Evolutionary conservation across 2,113 vertebrate genomes (phyloP), one percentile per base, ranked within the genome.

Genomic region (Fulica atra): DNA sequence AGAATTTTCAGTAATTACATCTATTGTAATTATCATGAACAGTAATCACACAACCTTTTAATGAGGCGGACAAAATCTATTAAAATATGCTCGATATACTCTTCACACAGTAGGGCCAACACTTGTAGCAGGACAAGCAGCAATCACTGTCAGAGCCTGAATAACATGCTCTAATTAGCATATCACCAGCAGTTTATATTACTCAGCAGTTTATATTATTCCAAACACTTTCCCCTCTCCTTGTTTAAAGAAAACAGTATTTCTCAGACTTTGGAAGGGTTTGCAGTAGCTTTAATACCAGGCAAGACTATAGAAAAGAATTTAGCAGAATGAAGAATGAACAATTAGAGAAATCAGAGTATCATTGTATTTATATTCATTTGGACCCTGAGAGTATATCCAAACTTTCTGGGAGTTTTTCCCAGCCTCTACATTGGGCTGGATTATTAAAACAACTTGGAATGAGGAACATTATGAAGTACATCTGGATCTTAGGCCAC

Each of bases 31-130:
- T 93, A 96, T 63, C 76, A 93, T 35, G 54, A 95, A 53, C 44
- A 86, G 42, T 79, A 96, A 97, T 77, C 85, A 93, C 36, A 91
- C n/a, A 79, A 97, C 60, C 56, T 91, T 92, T 70, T 95, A 91
- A 96, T 59, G 53, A 89, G 46, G 80, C 93, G 88, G 82, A 87
- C 53, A 95, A 91, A 93, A 91, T 63, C 63, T 38, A 64, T 89
- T 88, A 92, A 93, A 95, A 91, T 66, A 87, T 18, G 46, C 31
- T 85, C 19, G 0, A 81, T 77, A 85, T 50, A 81, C 38, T 94
- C 66, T 63, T 31, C 50, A 28, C 13, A 28, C 33, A 95, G 40
- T 74, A 59, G 61, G 46, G 28, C 78, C 72, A 94, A 96, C 69
- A 65, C 16, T 95, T 87, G 40, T 59, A 95, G 88, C n/a, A 93